Percentiles rank a stretch among this genome's conserved stretches.
Evolutionary conservation across 2,888 invertebrate species (phyloP).

Genomic region (Acanthosepion pharaonis): DNA sequence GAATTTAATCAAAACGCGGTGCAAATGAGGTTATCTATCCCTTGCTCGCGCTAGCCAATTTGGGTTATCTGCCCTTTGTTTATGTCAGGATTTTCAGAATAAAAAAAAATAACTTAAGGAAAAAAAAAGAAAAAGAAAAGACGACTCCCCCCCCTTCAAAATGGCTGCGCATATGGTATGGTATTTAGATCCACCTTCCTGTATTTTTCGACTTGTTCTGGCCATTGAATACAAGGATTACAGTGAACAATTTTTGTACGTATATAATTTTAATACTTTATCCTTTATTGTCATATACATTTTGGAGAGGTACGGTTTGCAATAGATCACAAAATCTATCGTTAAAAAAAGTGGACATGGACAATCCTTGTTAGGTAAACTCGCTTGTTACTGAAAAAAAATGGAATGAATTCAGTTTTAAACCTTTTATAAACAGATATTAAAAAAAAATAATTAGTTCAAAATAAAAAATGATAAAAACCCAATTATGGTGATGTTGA

Average conservation of each 20-base stretch:
- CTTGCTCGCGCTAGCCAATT: background rate
- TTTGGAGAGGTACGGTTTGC: background rate
- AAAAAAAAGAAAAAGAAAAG: background rate
- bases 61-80: background rate
- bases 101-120: background rate
- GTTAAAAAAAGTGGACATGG: background rate
- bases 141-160: background rate
- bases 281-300: background rate
- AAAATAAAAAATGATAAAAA: no score
- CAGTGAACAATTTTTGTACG: background rate
- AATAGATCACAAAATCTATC: background rate
- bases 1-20: background rate
- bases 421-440: no score
- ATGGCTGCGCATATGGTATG: slow-evolving; percentile 17
- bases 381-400: background rate
- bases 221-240: background rate
- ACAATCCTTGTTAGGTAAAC: background rate
- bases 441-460: no score
- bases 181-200: background rate
- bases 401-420: background rate
- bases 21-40: background rate
- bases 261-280: background rate
- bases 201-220: background rate
- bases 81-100: background rate
- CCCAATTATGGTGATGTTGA: no score